A percentile compares a stretch with the other conserved stretches of the same genome.
These are phyloP conservation scores for Limnephilus marmoratus DNA, from an alignment of 2,888 invertebrate genomes.

Conservation along the genomic window DNA sequence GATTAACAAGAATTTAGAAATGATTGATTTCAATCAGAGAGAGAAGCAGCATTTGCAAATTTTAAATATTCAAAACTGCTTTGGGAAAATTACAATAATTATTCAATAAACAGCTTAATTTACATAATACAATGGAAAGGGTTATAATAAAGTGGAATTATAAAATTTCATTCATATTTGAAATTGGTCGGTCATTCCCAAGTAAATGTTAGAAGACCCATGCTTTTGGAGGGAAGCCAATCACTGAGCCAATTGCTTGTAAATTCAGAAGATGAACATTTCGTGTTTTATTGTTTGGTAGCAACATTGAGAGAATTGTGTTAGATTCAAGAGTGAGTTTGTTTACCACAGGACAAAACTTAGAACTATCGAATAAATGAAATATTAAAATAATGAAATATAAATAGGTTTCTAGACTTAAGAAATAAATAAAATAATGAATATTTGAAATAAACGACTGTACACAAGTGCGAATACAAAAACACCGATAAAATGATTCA, in stretches of 20 bases:
- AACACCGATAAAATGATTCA: constrained; percentile 64
- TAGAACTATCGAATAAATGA: constrained; percentile 32
- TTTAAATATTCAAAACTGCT: not conserved
- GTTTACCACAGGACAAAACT: constrained; percentile 30
- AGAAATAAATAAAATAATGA: constrained; percentile 38
- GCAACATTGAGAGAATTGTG: constrained; percentile 22
- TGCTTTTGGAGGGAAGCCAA: constrained; percentile 34
- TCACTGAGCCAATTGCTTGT: constrained; percentile 22
- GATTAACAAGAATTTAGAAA: not conserved
- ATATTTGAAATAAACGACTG: constrained; percentile 44
- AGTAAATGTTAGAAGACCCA: constrained; percentile 28
- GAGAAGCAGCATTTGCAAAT: not conserved
- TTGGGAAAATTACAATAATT: not conserved
- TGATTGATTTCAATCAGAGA: not conserved
- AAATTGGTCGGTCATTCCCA: not conserved
- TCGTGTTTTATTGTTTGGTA: not conserved
- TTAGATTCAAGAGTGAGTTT: constrained; percentile 25
- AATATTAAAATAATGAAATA: not conserved
- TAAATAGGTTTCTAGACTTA: constrained; percentile 24
- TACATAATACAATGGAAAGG: not conserved
- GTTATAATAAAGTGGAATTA: not conserved
- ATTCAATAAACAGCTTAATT: not conserved
- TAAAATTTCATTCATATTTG: not conserved
- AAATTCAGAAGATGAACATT: not conserved
- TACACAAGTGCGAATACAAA: constrained; percentile 57